Evolutionary conservation across 92 coral and sea anemone species (phyloP).

Genomic region (Porites cylindrica): DNA sequence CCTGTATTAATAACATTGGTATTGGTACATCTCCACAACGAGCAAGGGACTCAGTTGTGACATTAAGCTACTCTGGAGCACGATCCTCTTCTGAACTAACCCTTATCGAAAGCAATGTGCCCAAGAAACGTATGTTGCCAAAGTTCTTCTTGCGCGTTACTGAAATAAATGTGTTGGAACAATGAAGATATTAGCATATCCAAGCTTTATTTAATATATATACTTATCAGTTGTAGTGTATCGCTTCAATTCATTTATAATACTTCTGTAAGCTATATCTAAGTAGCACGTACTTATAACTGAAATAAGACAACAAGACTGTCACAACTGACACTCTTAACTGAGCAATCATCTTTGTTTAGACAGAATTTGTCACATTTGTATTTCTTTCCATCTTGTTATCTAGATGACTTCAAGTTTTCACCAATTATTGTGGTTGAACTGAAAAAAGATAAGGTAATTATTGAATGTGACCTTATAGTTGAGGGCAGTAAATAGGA

Average conservation of each 20-base stretch:
- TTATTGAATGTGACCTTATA: too few relatives aligned
- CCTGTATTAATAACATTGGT: conserved; percentile 61
- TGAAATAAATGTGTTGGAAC: too few relatives aligned
- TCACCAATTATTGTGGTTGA: conserved; percentile 86
- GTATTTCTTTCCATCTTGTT: background rate
- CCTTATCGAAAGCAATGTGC: conserved; percentile 81
- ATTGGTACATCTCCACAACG: conserved; percentile 17
- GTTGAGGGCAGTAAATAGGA: too few relatives aligned
- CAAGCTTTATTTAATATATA: too few relatives aligned
- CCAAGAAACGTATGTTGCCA: conserved; percentile 75
- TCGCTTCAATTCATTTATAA: too few relatives aligned
- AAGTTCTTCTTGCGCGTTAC: background rate
- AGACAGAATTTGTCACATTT: background rate
- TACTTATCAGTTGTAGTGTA: too few relatives aligned
- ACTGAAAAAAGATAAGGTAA: conserved; percentile 92
- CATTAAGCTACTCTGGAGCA: conserved; percentile 78
- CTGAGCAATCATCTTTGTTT: background rate
- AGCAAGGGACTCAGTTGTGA: conserved; percentile 86
- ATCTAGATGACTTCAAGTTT: conserved; percentile 83
- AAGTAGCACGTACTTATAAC: too few relatives aligned
- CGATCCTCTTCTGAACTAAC: conserved; percentile 78
- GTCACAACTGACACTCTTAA: background rate
- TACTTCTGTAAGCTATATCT: too few relatives aligned
- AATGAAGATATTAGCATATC: too few relatives aligned
- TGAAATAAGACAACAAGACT: too few relatives aligned